Evolutionary conservation across 2,797 vertebrate genomes (phyloP).

Genomic region (Lepilemur ruficaudatus): DNA sequence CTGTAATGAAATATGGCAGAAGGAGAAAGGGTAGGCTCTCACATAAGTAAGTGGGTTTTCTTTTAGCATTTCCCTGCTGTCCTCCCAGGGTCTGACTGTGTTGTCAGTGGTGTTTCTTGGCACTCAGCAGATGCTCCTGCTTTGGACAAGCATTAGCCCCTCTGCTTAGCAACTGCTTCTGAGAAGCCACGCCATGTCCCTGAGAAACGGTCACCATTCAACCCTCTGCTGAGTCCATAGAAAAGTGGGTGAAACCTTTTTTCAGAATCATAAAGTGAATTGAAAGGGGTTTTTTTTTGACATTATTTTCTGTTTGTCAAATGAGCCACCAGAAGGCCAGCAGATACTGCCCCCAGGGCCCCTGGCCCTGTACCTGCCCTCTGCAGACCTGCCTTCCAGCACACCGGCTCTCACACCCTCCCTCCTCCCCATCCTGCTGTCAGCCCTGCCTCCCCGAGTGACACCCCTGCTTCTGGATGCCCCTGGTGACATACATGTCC

Average conservation of each 20-base stretch:
- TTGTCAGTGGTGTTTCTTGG: neutral
- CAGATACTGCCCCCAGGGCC: no score
- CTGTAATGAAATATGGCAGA: neutral
- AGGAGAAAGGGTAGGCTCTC: neutral
- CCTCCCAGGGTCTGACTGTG: neutral
- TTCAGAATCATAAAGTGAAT: neutral
- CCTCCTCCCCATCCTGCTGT: neutral
- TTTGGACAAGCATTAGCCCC: neutral
- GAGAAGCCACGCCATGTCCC: neutral
- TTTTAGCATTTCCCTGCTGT: neutral
- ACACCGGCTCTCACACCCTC: neutral
- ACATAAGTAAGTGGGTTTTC: neutral
- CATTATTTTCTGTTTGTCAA: neutral
- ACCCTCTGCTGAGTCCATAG: neutral
- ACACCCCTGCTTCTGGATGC: neutral
- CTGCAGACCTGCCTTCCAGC: no score
- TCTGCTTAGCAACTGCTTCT: neutral
- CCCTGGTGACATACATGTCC: neutral
- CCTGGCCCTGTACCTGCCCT: fast-evolving
- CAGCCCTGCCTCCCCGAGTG: neutral
- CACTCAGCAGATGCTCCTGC: neutral
- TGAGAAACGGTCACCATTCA: neutral
- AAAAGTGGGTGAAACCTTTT: neutral
- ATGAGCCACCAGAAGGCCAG: neutral
- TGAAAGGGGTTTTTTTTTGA: neutral